Base-by-base conservation (phyloP, 2,113 vertebrate genomes). In the Petrocephalus zakoni region DNA sequence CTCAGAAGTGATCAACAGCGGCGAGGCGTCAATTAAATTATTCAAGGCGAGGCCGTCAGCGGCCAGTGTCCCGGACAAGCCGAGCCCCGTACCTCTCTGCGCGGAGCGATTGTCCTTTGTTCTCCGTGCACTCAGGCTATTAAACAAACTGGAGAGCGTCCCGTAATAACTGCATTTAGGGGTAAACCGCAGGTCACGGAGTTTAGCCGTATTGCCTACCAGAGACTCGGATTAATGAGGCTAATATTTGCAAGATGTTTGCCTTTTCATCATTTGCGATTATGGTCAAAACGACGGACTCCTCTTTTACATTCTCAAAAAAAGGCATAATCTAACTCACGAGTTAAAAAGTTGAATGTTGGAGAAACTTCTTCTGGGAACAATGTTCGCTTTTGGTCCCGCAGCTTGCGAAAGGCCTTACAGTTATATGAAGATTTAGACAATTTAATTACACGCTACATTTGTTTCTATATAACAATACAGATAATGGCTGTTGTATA, bases 11-110 rank as follows among this genome's bases (percentile, higher is more conserved):
- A 95, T 94, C 93, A 95, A 91, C 92, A 92, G 49, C 25, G 92
- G 88, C 4, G 83, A 94, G 93, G 93, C 91, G 94, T 90, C 94
- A 95, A 94, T 95, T 92, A 90, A 94, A 95, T 95, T 93, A 95
- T 90, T 92, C 5, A 87, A 46, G 5, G 86, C 46, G 9, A 22
- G 21, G 81, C 21, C 81, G 42, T 81, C 5, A 42, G 61, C 19
- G 75, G 75, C 25, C 42, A 46, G 42, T 46, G 37, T 29, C n/a
- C 11, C 29, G 25, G 61, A 10, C 13, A 68, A 68, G 61, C 3
- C 25, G 61, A n/a, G 29, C 29, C 25, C 25, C n/a, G 61, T 68
- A 68, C 61, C 61, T 68, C 58, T 64, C n/a, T 11, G n/a, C 17
- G 37, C 34, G 25, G 51, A 21, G 75, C 11, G 11, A 86, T 75